Base-by-base conservation (phyloP, 2,888 invertebrate species). In the Ptilodon capucinus region DNA sequence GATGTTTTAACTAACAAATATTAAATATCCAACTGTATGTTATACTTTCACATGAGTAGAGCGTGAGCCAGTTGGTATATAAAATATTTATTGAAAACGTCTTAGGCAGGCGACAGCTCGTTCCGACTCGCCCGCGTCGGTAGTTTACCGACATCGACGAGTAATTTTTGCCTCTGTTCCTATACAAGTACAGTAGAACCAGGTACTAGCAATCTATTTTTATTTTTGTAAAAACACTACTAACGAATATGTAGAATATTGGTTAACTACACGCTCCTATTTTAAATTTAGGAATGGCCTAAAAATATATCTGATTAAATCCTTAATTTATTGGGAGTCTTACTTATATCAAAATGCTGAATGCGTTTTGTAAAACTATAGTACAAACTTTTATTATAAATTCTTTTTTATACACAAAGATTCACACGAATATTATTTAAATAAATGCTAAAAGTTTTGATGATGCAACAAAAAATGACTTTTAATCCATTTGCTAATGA, bases 61-160 rank as follows among this genome's bases (percentile, higher is more conserved):
- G 19, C 18, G 17, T 13, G 3, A 32, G 32, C 32, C 1, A 1
- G n/a, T 38, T 51, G 43, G 43, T 52, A 53, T 54, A 51, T 50
- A 50, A 65, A 54, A 54, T 57, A 57, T 59, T 60, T 67, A 68
- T 68, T 65, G 57, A 42, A 67, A 63, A 65, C 51, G 66, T 67
- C 67, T 63, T 57, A 55, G 49, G 56, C 57, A 60, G 51, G 44
- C 60, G 46, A 51, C 46, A 34, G 55, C 18, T 19, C 36, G 38
- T 19, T 38, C 38, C 38, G 7, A 38, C n/a, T 35, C 38, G 30
- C 32, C 44, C 30, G 40, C 40, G 48, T 49, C 51, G 48, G 54
- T 56, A 59, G 52, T 66, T 65, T 48, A 36, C 35, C 36, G 36
- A 50, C 44, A 68, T 64, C 69, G 57, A 49, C 54, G 42, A 57